These are phyloP conservation scores for Tamias sibiricus DNA, from an alignment of 2,113 vertebrate species.

Conservation along the genomic window DNA sequence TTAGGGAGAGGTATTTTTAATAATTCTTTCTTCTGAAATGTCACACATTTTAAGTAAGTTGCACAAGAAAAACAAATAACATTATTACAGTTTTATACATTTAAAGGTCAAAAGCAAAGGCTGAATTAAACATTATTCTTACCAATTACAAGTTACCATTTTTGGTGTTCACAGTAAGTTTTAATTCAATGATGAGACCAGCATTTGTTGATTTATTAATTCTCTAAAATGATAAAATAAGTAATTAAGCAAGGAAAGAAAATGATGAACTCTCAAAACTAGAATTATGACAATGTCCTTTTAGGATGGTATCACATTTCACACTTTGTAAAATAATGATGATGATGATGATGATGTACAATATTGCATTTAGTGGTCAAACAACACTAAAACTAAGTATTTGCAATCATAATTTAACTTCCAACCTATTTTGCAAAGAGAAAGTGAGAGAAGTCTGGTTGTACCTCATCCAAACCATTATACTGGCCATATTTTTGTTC, in stretches of 20 bases:
- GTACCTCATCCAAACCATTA: not conserved
- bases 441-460: not conserved
- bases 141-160: not conserved
- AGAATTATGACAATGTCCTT: not conserved
- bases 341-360: no score
- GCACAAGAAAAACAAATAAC: not conserved
- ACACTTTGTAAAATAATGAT: not conserved
- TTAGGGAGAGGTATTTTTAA: not conserved
- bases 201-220: not conserved
- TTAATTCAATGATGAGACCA: not conserved
- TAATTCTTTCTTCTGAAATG: not conserved
- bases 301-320: not conserved
- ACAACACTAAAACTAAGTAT: not conserved
- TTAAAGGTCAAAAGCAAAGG: not conserved
- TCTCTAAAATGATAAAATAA: not conserved
- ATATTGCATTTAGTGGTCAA: not conserved
- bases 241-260: not conserved
- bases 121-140: not conserved
- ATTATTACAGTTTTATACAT: not conserved
- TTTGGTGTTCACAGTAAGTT: not conserved
- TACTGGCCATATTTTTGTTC: not conserved
- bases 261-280: not conserved
- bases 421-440: not conserved
- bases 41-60: not conserved
- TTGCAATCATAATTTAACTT: not conserved